Base-by-base conservation (phyloP, 2,888 invertebrate genomes). In the Trissolcus japonicus region DNA sequence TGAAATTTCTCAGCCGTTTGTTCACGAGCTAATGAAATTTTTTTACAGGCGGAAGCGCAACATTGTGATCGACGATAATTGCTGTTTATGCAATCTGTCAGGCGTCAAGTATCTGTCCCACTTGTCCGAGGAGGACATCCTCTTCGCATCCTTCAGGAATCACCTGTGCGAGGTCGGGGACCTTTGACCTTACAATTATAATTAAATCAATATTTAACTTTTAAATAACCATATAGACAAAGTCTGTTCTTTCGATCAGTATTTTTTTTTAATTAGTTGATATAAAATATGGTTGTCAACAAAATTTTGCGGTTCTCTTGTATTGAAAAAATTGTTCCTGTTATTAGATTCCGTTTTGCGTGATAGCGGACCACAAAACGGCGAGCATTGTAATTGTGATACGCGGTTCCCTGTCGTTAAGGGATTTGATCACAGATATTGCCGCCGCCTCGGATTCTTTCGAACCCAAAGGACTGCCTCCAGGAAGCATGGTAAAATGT, bases 101-200 rank as follows among this genome's bases (percentile, higher is more conserved):
- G 96, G 96, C 13, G 93, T 97, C 74, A 94, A 94, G 86, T 93
- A 94, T 85, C 92, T 95, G 84, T 95, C 96, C 1, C 92, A 93
- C 80, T 88, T 96, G 9, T 89, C 92, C 0, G 93, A 94, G 54
- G 94, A 95, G 81, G 96, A 97, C 88, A 94, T 97, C 82, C 91
- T 96, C 72, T 95, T 95, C 87, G 95, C 95, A 35, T 95, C 95
- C 6, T 97, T 96, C 90, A 93, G 94, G 86, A 97, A 97, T 89
- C 92, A 94, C 60, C 92, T 96, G 41, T 96, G 95, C 90, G 94
- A 95, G 92, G 95, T 95, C 56, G 19, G 80, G 35, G 60, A 50
- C 19, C 43, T 63, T 43, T 46, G 46, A 46, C 1, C 16, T 46
- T n/a, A 46, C 46, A 16, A 46, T 14, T 21, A 17, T 19, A 1